These are phyloP conservation scores for Anser brachyrhynchus DNA, from an alignment of 2,113 vertebrate species.

Conservation along the genomic window DNA sequence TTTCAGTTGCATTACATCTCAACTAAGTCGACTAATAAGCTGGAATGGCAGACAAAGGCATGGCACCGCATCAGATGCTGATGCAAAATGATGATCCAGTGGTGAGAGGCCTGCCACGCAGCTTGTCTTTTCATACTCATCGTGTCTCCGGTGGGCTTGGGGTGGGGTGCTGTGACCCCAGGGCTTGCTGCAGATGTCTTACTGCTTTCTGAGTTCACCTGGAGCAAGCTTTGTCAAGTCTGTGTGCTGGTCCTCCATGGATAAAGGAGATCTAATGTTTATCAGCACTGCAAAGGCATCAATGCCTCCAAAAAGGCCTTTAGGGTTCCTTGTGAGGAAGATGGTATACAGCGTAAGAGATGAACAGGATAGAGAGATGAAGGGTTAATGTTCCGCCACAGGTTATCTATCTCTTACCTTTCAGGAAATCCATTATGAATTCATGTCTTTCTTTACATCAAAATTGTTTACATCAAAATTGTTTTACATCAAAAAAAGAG, in stretches of 20 bases:
- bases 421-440: conserved; percentile 12
- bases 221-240: background rate
- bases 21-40: conserved; percentile 57
- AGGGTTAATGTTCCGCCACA: background rate
- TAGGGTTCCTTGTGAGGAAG: background rate
- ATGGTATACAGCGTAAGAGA: background rate
- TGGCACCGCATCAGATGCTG: conserved; percentile 26
- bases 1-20: conserved; percentile 38
- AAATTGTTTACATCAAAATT: background rate
- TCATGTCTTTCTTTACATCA: conserved; percentile 30
- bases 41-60: background rate
- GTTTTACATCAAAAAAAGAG: background rate
- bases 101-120: background rate
- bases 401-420: background rate
- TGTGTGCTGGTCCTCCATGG: background rate
- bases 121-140: conserved; percentile 7
- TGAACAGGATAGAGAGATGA: background rate
- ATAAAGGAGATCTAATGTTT: background rate
- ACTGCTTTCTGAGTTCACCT: background rate
- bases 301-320: background rate
- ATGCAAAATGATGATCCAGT: background rate
- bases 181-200: background rate
- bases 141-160: background rate
- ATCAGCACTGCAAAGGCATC: background rate
- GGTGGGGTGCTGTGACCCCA: background rate